These are phyloP conservation scores for Drymodes brunneopygia DNA, from an alignment of 2,113 vertebrate genomes.

Conservation along the genomic window DNA sequence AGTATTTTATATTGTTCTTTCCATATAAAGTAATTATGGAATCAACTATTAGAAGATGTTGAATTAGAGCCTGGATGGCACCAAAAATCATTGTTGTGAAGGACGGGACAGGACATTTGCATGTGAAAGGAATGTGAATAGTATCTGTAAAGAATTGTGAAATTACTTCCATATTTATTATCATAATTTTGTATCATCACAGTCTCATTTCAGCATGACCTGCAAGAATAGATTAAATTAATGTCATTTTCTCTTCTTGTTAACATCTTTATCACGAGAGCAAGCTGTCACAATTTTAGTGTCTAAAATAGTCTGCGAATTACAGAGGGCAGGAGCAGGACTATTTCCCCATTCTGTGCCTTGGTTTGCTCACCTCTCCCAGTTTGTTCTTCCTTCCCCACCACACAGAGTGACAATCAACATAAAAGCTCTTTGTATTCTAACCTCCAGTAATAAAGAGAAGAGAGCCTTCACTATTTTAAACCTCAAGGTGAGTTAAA, in stretches of 20 bases:
- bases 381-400: slow-evolving; percentile 27
- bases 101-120: slow-evolving; percentile 71
- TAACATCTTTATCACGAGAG: slow-evolving; percentile 81
- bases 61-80: slow-evolving; percentile 68
- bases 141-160: slow-evolving; percentile 76
- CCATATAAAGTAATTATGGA: slow-evolving; percentile 67
- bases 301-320: slow-evolving; percentile 67
- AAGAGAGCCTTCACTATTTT: neutral
- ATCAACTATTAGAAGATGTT: slow-evolving; percentile 69
- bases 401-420: slow-evolving; percentile 42
- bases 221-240: slow-evolving; percentile 83
- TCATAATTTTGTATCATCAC: slow-evolving; percentile 81
- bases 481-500: neutral
- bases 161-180: slow-evolving; percentile 83
- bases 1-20: slow-evolving; percentile 56
- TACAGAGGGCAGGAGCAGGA: slow-evolving; percentile 60
- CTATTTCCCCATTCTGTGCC: slow-evolving; percentile 46
- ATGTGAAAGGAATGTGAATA: slow-evolving; percentile 76
- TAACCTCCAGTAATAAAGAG: neutral
- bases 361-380: slow-evolving; percentile 51
- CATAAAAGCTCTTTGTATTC: slow-evolving; percentile 46
- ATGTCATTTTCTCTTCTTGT: slow-evolving; percentile 82
- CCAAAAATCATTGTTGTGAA: slow-evolving; percentile 75
- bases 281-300: slow-evolving; percentile 78
- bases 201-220: slow-evolving; percentile 78